These are phyloP conservation scores for Papio anubis DNA, from an alignment of 2,113 vertebrate genomes.

Conservation along the genomic window DNA sequence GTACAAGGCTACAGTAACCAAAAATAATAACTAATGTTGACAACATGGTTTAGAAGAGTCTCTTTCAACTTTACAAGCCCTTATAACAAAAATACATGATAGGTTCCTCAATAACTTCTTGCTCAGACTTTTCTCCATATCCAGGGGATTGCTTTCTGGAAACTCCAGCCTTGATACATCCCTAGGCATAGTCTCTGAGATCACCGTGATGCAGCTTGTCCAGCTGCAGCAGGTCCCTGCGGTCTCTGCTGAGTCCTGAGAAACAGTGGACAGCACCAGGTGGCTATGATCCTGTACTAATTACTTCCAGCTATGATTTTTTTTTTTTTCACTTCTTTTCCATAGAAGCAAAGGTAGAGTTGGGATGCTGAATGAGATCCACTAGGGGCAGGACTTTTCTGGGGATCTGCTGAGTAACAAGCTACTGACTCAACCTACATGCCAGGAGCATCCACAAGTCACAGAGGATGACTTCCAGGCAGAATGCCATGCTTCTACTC, in stretches of 20 bases:
- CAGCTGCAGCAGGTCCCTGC: neutral
- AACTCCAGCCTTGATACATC: too few relatives aligned
- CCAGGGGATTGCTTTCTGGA: neutral
- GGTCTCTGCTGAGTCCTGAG: neutral
- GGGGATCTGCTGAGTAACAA: neutral
- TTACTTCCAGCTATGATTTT: neutral
- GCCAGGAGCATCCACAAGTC: neutral
- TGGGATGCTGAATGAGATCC: neutral
- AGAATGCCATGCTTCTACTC: neutral
- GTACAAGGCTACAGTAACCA: too few relatives aligned
- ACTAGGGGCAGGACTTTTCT: neutral
- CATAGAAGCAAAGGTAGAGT: neutral
- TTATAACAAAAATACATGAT: neutral
- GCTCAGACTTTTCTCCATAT: neutral
- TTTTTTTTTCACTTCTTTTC: neutral
- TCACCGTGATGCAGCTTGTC: rapidly evolving
- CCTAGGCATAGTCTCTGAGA: neutral
- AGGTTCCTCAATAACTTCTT: neutral
- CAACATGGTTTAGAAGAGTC: neutral
- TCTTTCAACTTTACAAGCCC: neutral
- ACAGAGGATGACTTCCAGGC: neutral
- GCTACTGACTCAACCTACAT: rapidly evolving
- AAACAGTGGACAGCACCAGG: neutral
- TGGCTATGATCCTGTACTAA: neutral
- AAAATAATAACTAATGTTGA: neutral